Evolutionary conservation across 2,888 invertebrate species (phyloP).

Genomic region (Drosophila longiperda): DNA sequence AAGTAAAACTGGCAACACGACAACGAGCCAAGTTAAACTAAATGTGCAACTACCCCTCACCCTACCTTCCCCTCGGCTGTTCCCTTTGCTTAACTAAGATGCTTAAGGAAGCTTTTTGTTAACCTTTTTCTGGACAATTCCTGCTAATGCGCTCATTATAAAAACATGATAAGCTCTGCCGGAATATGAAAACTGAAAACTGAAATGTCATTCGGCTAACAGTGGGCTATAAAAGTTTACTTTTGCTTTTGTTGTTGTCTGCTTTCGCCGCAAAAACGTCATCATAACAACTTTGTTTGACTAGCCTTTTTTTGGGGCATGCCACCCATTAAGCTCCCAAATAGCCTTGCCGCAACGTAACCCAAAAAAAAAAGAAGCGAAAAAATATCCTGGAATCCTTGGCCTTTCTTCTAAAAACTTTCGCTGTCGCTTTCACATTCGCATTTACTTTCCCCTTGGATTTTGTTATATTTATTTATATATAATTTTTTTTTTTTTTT

Average conservation of each 20-base stretch:
- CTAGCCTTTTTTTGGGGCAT: conserved; percentile 36
- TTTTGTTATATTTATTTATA: not conserved
- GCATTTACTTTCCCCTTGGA: conserved; percentile 1
- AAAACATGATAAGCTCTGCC: conserved; percentile 59
- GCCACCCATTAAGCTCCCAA: not conserved
- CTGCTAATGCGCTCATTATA: conserved; percentile 68
- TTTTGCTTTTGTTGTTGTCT: conserved; percentile 11
- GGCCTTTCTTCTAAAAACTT: conserved; percentile 48
- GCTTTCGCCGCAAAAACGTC: conserved; percentile 54
- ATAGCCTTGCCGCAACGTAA: conserved; percentile 40
- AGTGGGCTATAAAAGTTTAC: conserved; percentile 34
- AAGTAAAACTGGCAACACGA: conserved; percentile 16
- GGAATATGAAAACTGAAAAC: too few relatives aligned
- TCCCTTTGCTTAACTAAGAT: conserved; percentile 33
- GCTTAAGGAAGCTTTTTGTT: conserved; percentile 32
- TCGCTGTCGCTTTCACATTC: conserved; percentile 25
- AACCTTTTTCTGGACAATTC: conserved; percentile 52
- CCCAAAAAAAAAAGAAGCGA: conserved; percentile 13
- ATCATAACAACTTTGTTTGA: conserved; percentile 74
- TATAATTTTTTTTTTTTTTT: not conserved
- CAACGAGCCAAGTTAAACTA: not conserved
- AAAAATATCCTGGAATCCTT: conserved; percentile 55
- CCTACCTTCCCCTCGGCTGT: not conserved
- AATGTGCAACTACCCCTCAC: not conserved
- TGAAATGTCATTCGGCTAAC: conserved; percentile 46